Evolutionary conservation across 2,888 invertebrate genomes (phyloP).

Genomic region (Ellobium chinense): DNA sequence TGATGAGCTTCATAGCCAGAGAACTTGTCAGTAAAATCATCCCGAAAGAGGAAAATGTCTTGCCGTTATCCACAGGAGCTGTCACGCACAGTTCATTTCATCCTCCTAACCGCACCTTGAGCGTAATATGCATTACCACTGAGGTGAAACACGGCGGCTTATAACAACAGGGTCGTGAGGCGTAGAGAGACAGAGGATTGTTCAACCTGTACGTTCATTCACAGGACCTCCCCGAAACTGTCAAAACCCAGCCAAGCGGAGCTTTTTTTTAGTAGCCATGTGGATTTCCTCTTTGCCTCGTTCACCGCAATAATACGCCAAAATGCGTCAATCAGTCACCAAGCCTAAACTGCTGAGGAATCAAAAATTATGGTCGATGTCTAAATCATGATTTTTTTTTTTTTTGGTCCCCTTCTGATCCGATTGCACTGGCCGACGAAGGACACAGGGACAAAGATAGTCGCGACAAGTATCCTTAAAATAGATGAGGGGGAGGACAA

Average conservation of each 20-base stretch:
- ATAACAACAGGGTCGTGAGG: neutral
- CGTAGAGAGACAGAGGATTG: neutral
- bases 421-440: too few relatives aligned
- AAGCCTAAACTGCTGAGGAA: neutral
- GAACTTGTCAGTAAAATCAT: conserved; percentile 16
- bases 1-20: conserved; percentile 1
- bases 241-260: neutral
- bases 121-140: neutral
- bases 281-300: neutral
- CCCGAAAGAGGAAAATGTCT: neutral
- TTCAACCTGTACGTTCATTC: neutral
- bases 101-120: neutral
- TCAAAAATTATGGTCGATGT: neutral
- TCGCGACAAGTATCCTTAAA: too few relatives aligned
- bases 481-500: too few relatives aligned
- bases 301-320: neutral
- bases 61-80: neutral
- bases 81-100: conserved; percentile 15
- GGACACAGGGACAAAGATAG: too few relatives aligned
- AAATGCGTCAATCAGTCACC: neutral
- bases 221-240: neutral
- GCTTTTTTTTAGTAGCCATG: neutral
- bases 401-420: neutral
- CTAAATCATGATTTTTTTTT: neutral
- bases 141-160: neutral